Evolutionary conservation across 2,797 vertebrate genomes (phyloP).

Genomic region (Brotula barbata): DNA sequence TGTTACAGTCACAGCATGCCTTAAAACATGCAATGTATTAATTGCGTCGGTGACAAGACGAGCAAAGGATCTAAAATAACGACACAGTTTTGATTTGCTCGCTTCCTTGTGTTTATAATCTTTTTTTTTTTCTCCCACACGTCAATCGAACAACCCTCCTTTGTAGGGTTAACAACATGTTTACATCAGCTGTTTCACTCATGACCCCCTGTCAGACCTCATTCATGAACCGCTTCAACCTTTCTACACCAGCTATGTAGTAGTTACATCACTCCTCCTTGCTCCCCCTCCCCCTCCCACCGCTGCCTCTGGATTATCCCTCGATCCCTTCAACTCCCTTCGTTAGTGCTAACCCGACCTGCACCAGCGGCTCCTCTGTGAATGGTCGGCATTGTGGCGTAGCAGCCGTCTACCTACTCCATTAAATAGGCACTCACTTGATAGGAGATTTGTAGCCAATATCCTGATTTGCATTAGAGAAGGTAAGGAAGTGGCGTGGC

Average conservation of each 20-base stretch:
- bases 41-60: slow-evolving; percentile 61
- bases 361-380: slow-evolving; percentile 23
- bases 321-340: slow-evolving; percentile 38
- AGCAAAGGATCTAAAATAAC: slow-evolving; percentile 50
- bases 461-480: slow-evolving; percentile 79
- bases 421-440: slow-evolving; percentile 76
- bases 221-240: slow-evolving; percentile 52
- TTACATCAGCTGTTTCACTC: slow-evolving; percentile 45
- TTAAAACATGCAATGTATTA: slow-evolving; percentile 66
- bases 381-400: slow-evolving; percentile 45
- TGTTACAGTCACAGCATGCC: slow-evolving; percentile 53
- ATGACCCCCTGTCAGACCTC: slow-evolving; percentile 63
- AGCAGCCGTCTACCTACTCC: slow-evolving; percentile 64
- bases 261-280: slow-evolving; percentile 68
- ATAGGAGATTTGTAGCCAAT: slow-evolving; percentile 77
- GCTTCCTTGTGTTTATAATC: slow-evolving; percentile 34
- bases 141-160: slow-evolving; percentile 40
- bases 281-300: slow-evolving; percentile 34
- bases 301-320: slow-evolving; percentile 41
- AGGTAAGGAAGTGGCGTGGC: slow-evolving; percentile 74
- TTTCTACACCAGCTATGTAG: slow-evolving; percentile 59
- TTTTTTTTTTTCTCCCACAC: slow-evolving; percentile 35
- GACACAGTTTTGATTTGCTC: slow-evolving; percentile 61
- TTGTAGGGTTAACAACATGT: slow-evolving; percentile 44
- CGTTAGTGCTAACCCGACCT: slow-evolving; percentile 42